phyloP scores from a whole-genome alignment of 2,113 vertebrate species.

The Myxocyprinus asiaticus region DNA sequence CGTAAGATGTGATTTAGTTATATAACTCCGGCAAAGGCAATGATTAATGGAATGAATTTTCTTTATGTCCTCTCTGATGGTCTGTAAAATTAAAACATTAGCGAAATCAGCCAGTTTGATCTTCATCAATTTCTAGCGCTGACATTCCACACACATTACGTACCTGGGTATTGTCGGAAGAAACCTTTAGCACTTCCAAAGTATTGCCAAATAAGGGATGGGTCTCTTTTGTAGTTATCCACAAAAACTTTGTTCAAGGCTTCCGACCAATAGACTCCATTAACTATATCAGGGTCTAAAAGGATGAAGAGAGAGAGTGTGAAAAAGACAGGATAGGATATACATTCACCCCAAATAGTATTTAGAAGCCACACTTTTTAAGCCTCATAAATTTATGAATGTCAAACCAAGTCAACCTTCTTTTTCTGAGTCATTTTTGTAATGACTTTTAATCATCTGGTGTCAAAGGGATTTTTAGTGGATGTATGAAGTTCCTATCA shows the following conservation, averaged over 20 bases:
- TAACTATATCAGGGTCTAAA: conserved; percentile 94
- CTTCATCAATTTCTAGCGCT: conserved; percentile 48
- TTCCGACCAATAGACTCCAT: conserved; percentile 97
- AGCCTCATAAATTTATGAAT: too few species aligned
- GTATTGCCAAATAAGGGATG: conserved; percentile 98
- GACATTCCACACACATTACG: conserved; percentile 57
- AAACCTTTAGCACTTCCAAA: conserved; percentile 98
- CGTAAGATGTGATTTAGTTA: background rate
- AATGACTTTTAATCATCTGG: too few species aligned
- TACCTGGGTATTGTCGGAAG: conserved; percentile 97
- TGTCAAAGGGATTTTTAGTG: too few species aligned
- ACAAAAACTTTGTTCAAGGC: conserved; percentile 98
- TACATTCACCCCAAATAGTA: too few species aligned
- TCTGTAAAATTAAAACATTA: conserved; percentile 78
- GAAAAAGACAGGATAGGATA: too few species aligned
- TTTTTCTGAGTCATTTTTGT: too few species aligned
- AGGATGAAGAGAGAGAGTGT: background rate
- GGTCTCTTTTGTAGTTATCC: conserved; percentile 94
- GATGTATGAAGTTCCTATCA: too few species aligned
- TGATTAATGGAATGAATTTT: conserved; percentile 70
- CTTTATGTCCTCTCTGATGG: conserved; percentile 72
- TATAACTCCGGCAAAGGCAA: conserved; percentile 53
- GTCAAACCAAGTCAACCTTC: too few species aligned
- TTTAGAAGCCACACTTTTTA: too few species aligned
- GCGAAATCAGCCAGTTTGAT: conserved; percentile 67